Evolutionary conservation across 2,888 invertebrate species (phyloP).

Genomic region (Automeris io): DNA sequence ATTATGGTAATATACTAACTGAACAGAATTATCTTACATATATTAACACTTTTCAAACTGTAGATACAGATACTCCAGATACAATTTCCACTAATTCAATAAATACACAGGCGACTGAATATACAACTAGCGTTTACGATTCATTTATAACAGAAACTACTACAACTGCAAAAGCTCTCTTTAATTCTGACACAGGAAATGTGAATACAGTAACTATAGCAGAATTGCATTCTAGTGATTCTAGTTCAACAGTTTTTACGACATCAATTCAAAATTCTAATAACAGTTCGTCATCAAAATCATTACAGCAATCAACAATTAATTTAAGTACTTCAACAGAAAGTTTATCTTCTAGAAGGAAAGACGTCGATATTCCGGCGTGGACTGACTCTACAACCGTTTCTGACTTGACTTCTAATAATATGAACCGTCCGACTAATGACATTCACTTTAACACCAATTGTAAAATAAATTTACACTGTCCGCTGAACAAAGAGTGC

Average conservation of each 20-base stretch:
- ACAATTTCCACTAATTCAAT: neutral
- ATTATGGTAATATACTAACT: neutral
- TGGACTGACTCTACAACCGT: conserved; percentile 58
- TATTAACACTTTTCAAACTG: neutral
- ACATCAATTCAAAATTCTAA: conserved; percentile 3
- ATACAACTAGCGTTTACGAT: neutral
- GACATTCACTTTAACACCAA: conserved; percentile 43
- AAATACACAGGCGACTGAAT: neutral
- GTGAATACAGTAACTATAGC: no score
- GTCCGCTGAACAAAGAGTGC: conserved; percentile 80
- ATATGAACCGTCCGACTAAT: conserved; percentile 32
- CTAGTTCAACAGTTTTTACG: neutral
- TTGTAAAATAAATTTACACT: conserved; percentile 80
- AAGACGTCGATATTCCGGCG: conserved; percentile 63
- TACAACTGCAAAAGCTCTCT: no score
- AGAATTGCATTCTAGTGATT: neutral
- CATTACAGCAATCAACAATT: conserved; percentile 22
- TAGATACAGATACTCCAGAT: neutral
- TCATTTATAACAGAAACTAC: no score
- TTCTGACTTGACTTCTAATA: conserved; percentile 59
- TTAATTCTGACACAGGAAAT: no score
- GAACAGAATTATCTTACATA: neutral
- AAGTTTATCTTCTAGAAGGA: conserved; percentile 58
- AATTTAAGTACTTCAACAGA: conserved; percentile 53
- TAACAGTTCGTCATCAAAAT: conserved; percentile 11